A percentile compares a stretch with the other conserved stretches of the same genome.
These are phyloP conservation scores for Drosophila asahinai DNA, from an alignment of 1,140 invertebrate genomes.

Conservation along the genomic window DNA sequence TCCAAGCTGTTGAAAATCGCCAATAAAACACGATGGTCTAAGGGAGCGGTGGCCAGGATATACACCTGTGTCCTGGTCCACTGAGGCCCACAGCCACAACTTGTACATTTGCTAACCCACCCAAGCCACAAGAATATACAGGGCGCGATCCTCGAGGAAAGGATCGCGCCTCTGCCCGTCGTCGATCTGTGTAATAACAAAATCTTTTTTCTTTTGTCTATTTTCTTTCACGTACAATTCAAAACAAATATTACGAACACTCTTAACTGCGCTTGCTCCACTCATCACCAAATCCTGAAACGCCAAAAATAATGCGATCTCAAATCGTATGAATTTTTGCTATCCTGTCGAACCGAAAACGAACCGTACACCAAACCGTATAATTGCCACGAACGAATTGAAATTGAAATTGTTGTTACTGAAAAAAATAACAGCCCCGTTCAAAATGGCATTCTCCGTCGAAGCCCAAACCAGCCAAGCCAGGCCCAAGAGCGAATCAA, in stretches of 20 bases:
- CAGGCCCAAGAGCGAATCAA: slow-evolving; percentile 75
- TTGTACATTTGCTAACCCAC: slow-evolving; percentile 68
- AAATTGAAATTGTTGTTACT: slow-evolving; percentile 18
- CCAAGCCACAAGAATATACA: slow-evolving; percentile 35
- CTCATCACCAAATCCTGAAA: slow-evolving; percentile 65
- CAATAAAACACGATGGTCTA: slow-evolving; percentile 26
- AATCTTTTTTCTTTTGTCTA: slow-evolving; percentile 81
- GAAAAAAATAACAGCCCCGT: slow-evolving; percentile 64
- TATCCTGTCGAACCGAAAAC: slow-evolving; percentile 59
- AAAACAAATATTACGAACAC: slow-evolving; percentile 68
- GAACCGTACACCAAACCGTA: slow-evolving; percentile 37
- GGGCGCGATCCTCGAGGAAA: slow-evolving; percentile 33
- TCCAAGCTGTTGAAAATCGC: slow-evolving; percentile 37
- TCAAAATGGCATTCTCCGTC: slow-evolving; percentile 84
- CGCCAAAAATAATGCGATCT: slow-evolving; percentile 37
- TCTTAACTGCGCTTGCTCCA: slow-evolving; percentile 80
- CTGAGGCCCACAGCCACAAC: slow-evolving; percentile 39
- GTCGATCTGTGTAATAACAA: slow-evolving; percentile 81
- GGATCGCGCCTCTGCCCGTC: slow-evolving; percentile 59
- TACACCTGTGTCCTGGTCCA: slow-evolving; percentile 51
- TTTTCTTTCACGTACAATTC: slow-evolving; percentile 76
- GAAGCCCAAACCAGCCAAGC: slow-evolving; percentile 75
- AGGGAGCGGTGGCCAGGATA: slow-evolving; percentile 49
- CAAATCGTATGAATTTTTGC: slow-evolving; percentile 41
- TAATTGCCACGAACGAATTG: slow-evolving; percentile 24